Base-by-base conservation (phyloP, 2,888 invertebrate genomes). In the Hirudinaria manillensis region DNA sequence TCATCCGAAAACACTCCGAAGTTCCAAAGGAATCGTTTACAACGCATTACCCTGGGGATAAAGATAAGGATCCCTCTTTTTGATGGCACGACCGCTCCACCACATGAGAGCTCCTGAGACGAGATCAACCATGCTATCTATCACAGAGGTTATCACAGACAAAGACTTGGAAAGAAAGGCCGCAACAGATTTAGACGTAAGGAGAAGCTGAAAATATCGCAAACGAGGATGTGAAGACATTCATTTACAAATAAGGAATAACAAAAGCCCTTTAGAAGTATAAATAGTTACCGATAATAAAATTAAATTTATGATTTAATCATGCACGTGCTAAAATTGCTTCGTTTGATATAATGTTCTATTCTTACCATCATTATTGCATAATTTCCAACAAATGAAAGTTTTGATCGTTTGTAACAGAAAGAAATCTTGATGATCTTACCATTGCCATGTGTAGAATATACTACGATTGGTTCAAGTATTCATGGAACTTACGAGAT, bases 51-150 rank as follows among this genome's bases (percentile, higher is more conserved):
- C 77, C 51, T 77, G 77, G 6, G 77, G 77, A 53, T 77, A 77
- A 51, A 71, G 65, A 56, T 77, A 77, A 56, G 75, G 73, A 68
- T 77, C 76, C 21, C 77, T 36, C 32, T 70, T 83, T 75, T 81
- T 81, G 76, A 87, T 85, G 51, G 86, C 85, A 34, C 84, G 77
- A 19, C 81, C 82, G 32, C 85, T 84, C 77, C 84, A 80, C 83
- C 85, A 87, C 74, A 87, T 84, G 38, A 87, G 82, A 29, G 84
- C 76, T 7, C 86, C 85, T 29, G 85, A 84, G 6, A 86, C 81
- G 34, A 87, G 82, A 80, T 87, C 87, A 7, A 87, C 86, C 21
- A 81, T 79, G 74, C 86, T 86, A 81, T 87, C 87, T 29, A 87
- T 85, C 72, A 87, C 81, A 70, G 86, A 85, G 21, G 86, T 87